phyloP scores from a whole-genome alignment of 2,888 invertebrate genomes.

The Micoletzkya japonica region DNA sequence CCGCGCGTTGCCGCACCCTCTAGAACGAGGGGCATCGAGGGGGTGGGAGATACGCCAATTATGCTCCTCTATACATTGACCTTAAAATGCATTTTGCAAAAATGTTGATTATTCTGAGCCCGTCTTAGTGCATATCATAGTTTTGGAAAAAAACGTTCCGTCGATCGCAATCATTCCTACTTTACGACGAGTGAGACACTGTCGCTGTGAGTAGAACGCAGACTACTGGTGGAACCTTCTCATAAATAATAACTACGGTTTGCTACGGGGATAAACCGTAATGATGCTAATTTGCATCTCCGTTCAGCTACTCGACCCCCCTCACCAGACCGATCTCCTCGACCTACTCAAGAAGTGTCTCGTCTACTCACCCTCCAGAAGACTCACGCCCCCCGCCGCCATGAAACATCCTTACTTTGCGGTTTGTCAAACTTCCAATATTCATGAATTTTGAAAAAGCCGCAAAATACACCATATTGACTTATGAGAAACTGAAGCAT shows the following conservation, averaged over 20 bases:
- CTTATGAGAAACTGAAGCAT: too few relatives aligned
- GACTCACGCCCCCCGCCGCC: neutral
- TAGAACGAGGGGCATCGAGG: neutral
- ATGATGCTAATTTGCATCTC: too few relatives aligned
- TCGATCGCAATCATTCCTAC: neutral
- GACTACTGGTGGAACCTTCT: too few relatives aligned
- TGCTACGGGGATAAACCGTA: too few relatives aligned
- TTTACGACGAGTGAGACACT: too few relatives aligned
- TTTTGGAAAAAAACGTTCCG: too few relatives aligned
- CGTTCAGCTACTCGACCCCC: constrained; percentile 12
- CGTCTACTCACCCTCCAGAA: constrained; percentile 9
- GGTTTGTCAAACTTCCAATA: too few relatives aligned
- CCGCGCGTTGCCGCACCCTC: constrained; percentile 36
- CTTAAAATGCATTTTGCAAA: neutral
- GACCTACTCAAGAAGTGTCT: constrained; percentile 1
- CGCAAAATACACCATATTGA: too few relatives aligned
- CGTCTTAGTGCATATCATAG: neutral
- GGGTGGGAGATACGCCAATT: too few relatives aligned
- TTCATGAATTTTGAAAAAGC: too few relatives aligned
- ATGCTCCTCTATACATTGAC: neutral
- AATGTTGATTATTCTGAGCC: neutral
- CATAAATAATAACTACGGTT: too few relatives aligned
- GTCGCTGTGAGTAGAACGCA: too few relatives aligned
- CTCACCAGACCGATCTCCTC: constrained; percentile 1
- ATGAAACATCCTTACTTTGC: constrained; percentile 3